Evolutionary conservation across 2,888 invertebrate genomes (phyloP), one percentile per base, ranked within the genome.

Genomic region (Cheilosia grossa): DNA sequence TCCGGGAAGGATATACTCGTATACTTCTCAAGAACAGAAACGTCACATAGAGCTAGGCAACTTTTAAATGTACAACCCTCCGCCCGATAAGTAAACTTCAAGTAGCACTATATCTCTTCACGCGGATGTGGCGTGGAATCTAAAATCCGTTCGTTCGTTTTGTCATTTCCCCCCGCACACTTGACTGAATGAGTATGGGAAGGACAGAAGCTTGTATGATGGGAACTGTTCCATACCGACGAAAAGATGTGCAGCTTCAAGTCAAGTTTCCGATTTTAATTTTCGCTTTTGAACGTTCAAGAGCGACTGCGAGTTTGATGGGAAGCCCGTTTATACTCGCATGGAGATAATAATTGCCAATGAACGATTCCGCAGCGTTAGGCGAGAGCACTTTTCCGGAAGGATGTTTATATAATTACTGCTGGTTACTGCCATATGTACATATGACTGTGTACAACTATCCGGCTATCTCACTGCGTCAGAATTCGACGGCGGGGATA

Each of bases 261-360:
- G 67, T 74, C 51, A 58, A 81, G 69, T 63, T 69, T 69, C 69
- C 74, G 69, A 63, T 81, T 81, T 75, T 44, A n/a, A 61, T 56
- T 44, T 33, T 56, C 69, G 5, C 42, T 30, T 30, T 30, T 17
- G 54, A 53, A 4, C 37, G 13, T 37, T 37, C 37, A 37, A 37
- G 13, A 37, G 37, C 37, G 37, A 37, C 7, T 33, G n/a, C 33
- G 17, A 30, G 19, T 51, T 61, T 3, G 17, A 27, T 30, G 17
- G n/a, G 40, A 49, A 21, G n/a, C 51, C n/a, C 15, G 24, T 27
- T 21, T 13, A 6, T 1, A 4, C 19, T 30, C 24, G 24, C 15
- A 21, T 47, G 42, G 30, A 33, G 42, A 24, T 59, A 70, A 70
- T 59, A 9, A 30, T 30, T 70, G 61, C 61, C 61, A 73, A 63